Conservation (phyloP, 2,888 invertebrate genomes). For the Lacanobia oleracea region DNA sequence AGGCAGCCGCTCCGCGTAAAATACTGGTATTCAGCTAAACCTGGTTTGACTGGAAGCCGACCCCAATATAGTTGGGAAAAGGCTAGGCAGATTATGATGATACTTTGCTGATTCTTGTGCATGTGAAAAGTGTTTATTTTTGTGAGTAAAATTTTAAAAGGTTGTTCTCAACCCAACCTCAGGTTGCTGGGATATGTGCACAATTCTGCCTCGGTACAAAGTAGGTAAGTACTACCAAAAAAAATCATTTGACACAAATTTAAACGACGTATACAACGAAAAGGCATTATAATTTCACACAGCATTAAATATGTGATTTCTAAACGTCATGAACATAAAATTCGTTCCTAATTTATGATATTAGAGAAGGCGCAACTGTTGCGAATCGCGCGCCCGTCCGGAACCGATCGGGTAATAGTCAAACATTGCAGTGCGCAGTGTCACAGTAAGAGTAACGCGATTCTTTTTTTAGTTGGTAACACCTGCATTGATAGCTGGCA, state of each 20-base stretch:
- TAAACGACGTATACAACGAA: slow-evolving; percentile 4
- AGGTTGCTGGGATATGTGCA: not conserved
- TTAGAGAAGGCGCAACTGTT: slow-evolving; percentile 57
- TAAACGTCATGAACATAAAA: slow-evolving; percentile 51
- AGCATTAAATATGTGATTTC: slow-evolving; percentile 46
- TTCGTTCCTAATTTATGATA: slow-evolving; percentile 60
- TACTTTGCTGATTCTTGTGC: too few relatives aligned
- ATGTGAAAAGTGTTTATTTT: too few relatives aligned
- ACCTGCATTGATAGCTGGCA: slow-evolving; percentile 7
- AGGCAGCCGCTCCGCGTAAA: too few relatives aligned
- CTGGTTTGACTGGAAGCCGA: too few relatives aligned
- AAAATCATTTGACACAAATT: slow-evolving; percentile 13
- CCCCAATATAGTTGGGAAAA: too few relatives aligned
- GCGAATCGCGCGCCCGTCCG: slow-evolving; percentile 63
- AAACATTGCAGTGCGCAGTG: slow-evolving; percentile 43
- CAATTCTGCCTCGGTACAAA: not conserved
- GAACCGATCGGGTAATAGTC: slow-evolving; percentile 64
- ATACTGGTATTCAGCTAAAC: too few relatives aligned
- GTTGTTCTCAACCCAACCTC: too few relatives aligned
- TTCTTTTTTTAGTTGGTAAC: slow-evolving; percentile 22
- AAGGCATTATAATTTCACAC: slow-evolving; percentile 31
- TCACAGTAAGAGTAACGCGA: slow-evolving; percentile 28
- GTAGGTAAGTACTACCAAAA: not conserved
- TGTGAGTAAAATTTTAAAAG: too few relatives aligned
- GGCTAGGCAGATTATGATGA: too few relatives aligned